Percentiles rank a stretch among this genome's conserved stretches.
phyloP scores from a whole-genome alignment of 2,797 vertebrate genomes.

The Epinephelus malabaricus region DNA sequence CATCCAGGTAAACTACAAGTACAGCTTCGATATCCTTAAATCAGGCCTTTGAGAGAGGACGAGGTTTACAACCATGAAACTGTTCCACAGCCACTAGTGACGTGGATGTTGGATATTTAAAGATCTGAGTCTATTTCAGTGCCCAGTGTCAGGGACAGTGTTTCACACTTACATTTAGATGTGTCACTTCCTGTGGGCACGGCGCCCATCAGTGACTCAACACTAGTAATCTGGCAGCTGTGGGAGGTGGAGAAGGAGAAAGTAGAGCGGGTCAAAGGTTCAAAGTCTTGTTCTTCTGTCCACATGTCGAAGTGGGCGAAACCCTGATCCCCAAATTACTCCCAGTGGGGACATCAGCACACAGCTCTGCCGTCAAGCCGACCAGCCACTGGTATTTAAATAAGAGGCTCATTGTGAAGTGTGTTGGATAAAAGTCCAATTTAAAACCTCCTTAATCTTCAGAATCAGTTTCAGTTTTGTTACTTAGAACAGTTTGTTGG shows the following conservation, averaged over 20 bases:
- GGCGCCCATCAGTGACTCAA: neutral
- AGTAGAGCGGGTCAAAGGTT: too few relatives aligned
- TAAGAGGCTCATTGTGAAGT: too few relatives aligned
- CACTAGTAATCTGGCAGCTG: slow-evolving; percentile 2
- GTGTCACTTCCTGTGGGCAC: too few relatives aligned
- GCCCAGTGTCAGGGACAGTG: neutral
- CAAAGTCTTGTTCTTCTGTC: too few relatives aligned
- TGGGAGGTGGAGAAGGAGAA: neutral
- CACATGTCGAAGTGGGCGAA: neutral
- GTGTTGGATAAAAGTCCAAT: too few relatives aligned
- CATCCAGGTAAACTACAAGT: slow-evolving; percentile 86
- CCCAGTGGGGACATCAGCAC: too few relatives aligned
- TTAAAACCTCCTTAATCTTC: too few relatives aligned
- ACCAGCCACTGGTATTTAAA: too few relatives aligned
- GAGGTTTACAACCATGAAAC: neutral
- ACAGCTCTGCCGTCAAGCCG: too few relatives aligned
- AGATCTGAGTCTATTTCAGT: neutral
- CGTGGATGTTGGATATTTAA: neutral
- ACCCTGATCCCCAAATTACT: neutral
- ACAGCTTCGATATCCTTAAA: too few relatives aligned
- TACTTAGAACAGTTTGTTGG: neutral
- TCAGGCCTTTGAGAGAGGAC: too few relatives aligned
- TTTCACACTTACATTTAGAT: neutral
- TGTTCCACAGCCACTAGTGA: too few relatives aligned
- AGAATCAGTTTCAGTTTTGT: neutral